Percentiles rank a stretch among this genome's conserved stretches.
Evolutionary conservation across 2,797 vertebrate genomes (phyloP).

Genomic region (Lemur catta): DNA sequence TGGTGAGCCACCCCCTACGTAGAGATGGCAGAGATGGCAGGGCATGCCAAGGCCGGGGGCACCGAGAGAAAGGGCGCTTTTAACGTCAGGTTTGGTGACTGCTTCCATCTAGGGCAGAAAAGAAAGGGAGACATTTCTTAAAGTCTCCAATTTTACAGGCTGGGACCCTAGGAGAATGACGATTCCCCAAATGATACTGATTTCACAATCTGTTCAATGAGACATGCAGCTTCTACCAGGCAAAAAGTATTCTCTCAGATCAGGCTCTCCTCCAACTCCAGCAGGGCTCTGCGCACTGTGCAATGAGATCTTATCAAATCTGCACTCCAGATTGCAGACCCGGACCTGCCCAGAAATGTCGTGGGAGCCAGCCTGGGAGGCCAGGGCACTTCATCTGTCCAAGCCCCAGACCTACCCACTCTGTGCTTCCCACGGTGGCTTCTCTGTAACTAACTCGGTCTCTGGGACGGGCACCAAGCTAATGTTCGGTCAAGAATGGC

Average conservation of each 20-base stretch:
- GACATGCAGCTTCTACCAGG: not conserved
- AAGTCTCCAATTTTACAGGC: not conserved
- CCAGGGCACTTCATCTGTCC: not conserved
- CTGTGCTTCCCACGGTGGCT: slow-evolving; percentile 23
- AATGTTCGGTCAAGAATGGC: not conserved
- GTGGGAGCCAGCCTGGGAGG: not conserved
- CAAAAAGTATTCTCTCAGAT: not conserved
- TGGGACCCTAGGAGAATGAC: not conserved
- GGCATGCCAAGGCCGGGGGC: not conserved
- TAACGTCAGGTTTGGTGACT: not conserved
- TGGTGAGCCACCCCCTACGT: too few relatives aligned
- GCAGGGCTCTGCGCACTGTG: accelerated
- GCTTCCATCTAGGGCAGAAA: not conserved
- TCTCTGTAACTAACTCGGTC: not conserved
- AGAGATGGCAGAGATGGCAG: not conserved
- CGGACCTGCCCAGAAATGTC: not conserved
- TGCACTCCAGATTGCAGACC: not conserved
- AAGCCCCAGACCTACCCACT: not conserved
- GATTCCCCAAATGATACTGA: not conserved
- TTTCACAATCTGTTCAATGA: not conserved
- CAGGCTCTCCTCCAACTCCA: not conserved
- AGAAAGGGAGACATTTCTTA: not conserved
- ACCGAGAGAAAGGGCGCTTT: not conserved
- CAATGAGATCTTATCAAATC: not conserved
- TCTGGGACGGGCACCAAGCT: not conserved